phyloP scores from a whole-genome alignment of 2,797 vertebrate species.

The Pogoniulus pusillus region DNA sequence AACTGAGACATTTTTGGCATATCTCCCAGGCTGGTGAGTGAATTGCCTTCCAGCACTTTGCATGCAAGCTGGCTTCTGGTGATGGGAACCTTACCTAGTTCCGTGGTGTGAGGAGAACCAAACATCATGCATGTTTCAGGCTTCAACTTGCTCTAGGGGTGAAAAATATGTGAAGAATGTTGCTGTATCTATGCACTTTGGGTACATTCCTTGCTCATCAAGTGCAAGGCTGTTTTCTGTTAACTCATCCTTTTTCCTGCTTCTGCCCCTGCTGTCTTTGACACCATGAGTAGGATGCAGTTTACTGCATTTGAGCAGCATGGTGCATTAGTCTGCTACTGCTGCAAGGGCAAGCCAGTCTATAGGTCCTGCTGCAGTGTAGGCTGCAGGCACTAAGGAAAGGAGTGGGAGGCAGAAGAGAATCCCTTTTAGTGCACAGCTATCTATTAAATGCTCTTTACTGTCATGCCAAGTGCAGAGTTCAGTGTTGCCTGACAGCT shows the following conservation, averaged over 20 bases:
- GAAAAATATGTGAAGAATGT: fast-evolving
- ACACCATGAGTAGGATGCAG: neutral
- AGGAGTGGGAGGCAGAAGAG: neutral
- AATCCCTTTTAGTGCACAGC: neutral
- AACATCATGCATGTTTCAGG: fast-evolving
- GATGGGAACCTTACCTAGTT: neutral
- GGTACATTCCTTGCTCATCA: neutral
- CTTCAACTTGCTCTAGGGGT: neutral
- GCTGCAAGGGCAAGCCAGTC: neutral
- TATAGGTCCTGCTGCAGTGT: neutral
- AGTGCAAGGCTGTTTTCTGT: neutral
- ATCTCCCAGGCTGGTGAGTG: neutral
- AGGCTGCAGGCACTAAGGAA: fast-evolving
- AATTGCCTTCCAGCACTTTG: neutral
- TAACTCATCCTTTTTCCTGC: neutral
- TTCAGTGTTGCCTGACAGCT: neutral
- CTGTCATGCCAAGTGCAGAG: neutral
- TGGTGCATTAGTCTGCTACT: neutral
- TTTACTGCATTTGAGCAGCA: fast-evolving
- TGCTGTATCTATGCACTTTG: fast-evolving
- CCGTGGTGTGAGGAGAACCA: neutral
- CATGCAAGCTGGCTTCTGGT: neutral
- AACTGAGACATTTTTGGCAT: neutral
- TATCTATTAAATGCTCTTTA: neutral
- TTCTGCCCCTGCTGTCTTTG: neutral